Evolutionary conservation across 2,888 invertebrate genomes (phyloP).

Genomic region (Pteria penguin): DNA sequence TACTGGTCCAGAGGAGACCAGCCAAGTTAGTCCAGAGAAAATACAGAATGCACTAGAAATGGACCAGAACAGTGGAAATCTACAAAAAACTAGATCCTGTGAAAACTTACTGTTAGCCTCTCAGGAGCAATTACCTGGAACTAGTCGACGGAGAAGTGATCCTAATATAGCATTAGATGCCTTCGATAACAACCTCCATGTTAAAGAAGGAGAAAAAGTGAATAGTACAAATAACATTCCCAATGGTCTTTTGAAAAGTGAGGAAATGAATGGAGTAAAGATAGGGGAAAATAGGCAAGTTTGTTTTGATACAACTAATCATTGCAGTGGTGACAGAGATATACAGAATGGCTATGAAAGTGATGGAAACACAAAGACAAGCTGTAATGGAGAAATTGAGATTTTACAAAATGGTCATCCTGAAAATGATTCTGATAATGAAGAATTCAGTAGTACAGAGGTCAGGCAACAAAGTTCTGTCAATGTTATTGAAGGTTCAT

Average conservation of each 20-base stretch:
- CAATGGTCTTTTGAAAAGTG: slow-evolving; percentile 50
- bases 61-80: slow-evolving; percentile 39
- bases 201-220: slow-evolving; percentile 47
- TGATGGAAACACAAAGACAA: neutral
- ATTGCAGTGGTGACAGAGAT: neutral
- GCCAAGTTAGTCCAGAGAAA: slow-evolving; percentile 49
- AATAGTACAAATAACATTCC: slow-evolving; percentile 46
- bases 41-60: slow-evolving; percentile 23
- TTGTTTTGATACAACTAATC: slow-evolving; percentile 8
- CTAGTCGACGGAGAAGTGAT: slow-evolving; percentile 89
- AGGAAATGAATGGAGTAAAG: slow-evolving; percentile 41
- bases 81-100: slow-evolving; percentile 89
- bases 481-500: neutral
- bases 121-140: slow-evolving; percentile 77
- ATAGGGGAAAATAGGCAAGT: slow-evolving; percentile 26
- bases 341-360: slow-evolving; percentile 4
- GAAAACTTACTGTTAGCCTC: slow-evolving; percentile 86
- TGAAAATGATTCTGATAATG: slow-evolving; percentile 18
- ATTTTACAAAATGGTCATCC: slow-evolving; percentile 6
- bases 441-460: slow-evolving; percentile 19
- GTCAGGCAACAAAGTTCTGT: neutral
- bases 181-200: slow-evolving; percentile 48
- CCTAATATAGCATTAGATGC: slow-evolving; percentile 84
- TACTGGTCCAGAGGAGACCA: slow-evolving; percentile 66
- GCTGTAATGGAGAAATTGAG: neutral